Conservation (phyloP, 2,797 vertebrate genomes). For the Eidolon dupreanum region DNA sequence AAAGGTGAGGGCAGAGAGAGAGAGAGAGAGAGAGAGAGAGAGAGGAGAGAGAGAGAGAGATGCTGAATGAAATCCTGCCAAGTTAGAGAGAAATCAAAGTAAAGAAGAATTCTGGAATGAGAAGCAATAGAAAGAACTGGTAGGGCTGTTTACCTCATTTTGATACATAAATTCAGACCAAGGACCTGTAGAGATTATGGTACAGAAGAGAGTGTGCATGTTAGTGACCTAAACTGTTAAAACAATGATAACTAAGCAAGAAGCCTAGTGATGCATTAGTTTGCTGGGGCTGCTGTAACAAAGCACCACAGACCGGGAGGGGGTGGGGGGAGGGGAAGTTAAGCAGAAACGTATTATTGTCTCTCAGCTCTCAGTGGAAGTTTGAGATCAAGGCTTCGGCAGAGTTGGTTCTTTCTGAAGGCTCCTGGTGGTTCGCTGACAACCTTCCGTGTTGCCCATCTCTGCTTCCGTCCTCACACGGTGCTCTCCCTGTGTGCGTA, state of each 20-base stretch:
- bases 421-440: background rate
- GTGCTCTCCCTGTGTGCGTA: rapidly evolving
- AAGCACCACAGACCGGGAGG: rapidly evolving
- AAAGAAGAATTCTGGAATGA: background rate
- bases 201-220: rapidly evolving
- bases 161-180: background rate
- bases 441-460: rapidly evolving
- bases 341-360: background rate
- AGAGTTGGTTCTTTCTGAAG: background rate
- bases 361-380: background rate
- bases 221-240: background rate
- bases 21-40: background rate
- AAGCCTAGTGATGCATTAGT: too few species aligned
- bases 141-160: background rate
- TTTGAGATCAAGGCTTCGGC: background rate
- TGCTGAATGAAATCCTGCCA: background rate
- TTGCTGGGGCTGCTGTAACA: background rate
- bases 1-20: background rate
- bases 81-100: background rate
- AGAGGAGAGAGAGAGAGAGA: background rate
- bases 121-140: background rate
- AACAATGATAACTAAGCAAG: background rate
- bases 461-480: background rate
- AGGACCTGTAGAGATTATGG: background rate
- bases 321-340: background rate